Evolutionary conservation across 2,113 vertebrate species (phyloP), one percentile per base, ranked within the genome.

Genomic region (Suricata suricatta): DNA sequence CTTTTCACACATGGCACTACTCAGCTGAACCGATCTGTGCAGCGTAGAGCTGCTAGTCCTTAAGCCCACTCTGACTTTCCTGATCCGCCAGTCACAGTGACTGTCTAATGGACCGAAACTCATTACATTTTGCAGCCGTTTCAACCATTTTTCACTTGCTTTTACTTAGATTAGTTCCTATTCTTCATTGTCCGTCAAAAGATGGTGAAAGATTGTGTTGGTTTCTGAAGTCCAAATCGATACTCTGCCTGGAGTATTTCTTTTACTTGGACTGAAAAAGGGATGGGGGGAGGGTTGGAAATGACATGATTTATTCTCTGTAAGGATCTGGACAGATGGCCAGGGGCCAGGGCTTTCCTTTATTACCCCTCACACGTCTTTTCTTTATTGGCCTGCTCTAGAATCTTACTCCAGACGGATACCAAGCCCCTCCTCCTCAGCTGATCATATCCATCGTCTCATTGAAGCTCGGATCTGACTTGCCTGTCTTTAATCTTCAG

Each of bases 171-270:
- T 29, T 29, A 19, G 14, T 1, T 52, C 60, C 47, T 38, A 0
- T 47, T 80, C 54, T 83, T 88, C 0, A 7, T 33, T 77, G 74
- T 77, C 52, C 87, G 23, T 57, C 19, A 35, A 54, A 76, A 63
- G 38, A 92, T 69, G 12, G 1, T 74, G 23, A 84, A 80, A 29
- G 11, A 57, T 12, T 71, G 52, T 85, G 17, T 66, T 91, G 54
- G 10, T 94, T 90, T 87, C 50, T 47, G 63, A 92, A 96, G n/a
- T 93, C 54, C 74, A 44, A 15, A 31, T 38, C 12, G n/a, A 69
- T 83, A 41, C 17, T 50, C 14, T 80, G 7, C 77, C n/a, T 69
- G 47, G 35, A 33, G 14, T 10, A 11, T 88, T 84, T 96, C 44
- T 88, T 92, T 66, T 11, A 44, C 3, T 29, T 47, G 27, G 63